These are phyloP conservation scores for Caenorhabditis sp. DNA, from an alignment of 2,888 invertebrate genomes.

Conservation along the genomic window DNA sequence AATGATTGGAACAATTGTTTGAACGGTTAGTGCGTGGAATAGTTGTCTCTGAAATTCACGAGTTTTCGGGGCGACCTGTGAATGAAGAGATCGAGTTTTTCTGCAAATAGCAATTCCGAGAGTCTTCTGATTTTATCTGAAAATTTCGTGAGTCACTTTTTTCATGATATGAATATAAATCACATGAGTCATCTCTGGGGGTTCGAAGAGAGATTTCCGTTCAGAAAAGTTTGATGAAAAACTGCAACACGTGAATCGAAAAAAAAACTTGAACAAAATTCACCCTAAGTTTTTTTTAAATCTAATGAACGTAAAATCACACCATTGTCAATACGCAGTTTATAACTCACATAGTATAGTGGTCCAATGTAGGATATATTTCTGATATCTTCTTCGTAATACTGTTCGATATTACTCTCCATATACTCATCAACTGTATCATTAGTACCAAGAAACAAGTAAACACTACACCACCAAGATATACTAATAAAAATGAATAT, in stretches of 20 bases:
- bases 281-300: too few relatives aligned
- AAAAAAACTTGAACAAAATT: too few relatives aligned
- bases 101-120: slow-evolving; percentile 18
- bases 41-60: slow-evolving; percentile 28
- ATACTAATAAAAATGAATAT: slow-evolving; percentile 13
- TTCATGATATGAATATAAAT: too few relatives aligned
- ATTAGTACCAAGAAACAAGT: slow-evolving; percentile 21
- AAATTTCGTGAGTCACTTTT: too few relatives aligned
- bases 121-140: too few relatives aligned
- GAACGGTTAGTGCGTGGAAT: slow-evolving; percentile 23
- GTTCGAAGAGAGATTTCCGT: too few relatives aligned
- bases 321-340: too few relatives aligned
- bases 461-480: slow-evolving; percentile 36
- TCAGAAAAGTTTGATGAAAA: too few relatives aligned
- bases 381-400: slow-evolving; percentile 27
- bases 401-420: slow-evolving; percentile 19
- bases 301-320: too few relatives aligned
- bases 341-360: slow-evolving; percentile 10
- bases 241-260: too few relatives aligned
- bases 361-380: slow-evolving; percentile 9
- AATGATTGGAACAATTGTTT: slow-evolving; percentile 25
- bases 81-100: slow-evolving; percentile 15
- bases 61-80: slow-evolving; percentile 1
- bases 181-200: too few relatives aligned
- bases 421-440: slow-evolving; percentile 14